A percentile compares a stretch with the other conserved stretches of the same genome.
Conservation (phyloP, 2,113 vertebrate genomes). For the Melanocharis versteri region DNA sequence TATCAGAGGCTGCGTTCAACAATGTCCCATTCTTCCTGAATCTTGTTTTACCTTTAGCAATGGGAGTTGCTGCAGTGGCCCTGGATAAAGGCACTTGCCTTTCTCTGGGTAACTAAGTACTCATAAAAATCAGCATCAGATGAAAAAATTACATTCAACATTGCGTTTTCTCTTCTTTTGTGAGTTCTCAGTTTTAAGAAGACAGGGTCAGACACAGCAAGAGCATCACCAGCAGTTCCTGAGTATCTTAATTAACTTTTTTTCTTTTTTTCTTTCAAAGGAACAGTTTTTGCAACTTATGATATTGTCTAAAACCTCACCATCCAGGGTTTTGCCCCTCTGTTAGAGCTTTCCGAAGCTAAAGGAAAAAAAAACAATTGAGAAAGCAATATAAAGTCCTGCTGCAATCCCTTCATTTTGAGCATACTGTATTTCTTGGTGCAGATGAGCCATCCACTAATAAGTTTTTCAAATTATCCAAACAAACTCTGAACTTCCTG, state of each 20-base stretch:
- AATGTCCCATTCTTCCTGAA: neutral
- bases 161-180: neutral
- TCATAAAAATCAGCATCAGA: neutral
- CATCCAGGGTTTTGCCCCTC: neutral
- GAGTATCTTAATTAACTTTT: neutral
- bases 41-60: neutral
- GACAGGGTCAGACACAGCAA: neutral
- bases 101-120: neutral
- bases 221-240: neutral
- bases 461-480: conserved; percentile 57
- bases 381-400: neutral
- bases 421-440: conserved; percentile 26
- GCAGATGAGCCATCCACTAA: conserved; percentile 18
- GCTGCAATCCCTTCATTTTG: neutral
- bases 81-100: neutral
- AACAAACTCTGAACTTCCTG: conserved; percentile 47
- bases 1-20: neutral
- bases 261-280: neutral
- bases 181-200: neutral
- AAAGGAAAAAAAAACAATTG: neutral
- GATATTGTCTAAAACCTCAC: neutral
- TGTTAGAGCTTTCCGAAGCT: neutral
- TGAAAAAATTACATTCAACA: neutral
- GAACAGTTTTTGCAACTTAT: neutral
- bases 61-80: neutral